Evolutionary conservation across 2,888 invertebrate species (phyloP).

Genomic region (Agapetus fuscipes): DNA sequence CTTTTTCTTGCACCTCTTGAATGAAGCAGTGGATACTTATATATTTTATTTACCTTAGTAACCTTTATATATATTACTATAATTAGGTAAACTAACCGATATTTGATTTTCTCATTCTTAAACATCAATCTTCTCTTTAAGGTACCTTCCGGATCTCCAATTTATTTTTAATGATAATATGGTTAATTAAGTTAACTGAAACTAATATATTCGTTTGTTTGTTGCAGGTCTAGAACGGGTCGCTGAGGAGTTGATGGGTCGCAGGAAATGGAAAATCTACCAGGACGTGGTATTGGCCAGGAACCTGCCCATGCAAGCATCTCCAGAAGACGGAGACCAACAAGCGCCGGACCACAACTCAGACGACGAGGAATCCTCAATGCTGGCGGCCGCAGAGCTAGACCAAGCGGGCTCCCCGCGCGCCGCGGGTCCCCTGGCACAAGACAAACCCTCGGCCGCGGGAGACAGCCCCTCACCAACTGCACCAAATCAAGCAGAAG

Average conservation of each 20-base stretch:
- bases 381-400: slow-evolving; percentile 26
- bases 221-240: slow-evolving; percentile 86
- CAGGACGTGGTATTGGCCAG: slow-evolving; percentile 58
- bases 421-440: slow-evolving; percentile 4
- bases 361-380: slow-evolving; percentile 21
- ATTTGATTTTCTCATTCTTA: too few relatives aligned
- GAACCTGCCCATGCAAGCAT: slow-evolving; percentile 27
- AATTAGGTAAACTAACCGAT: too few relatives aligned
- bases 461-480: too few relatives aligned
- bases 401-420: slow-evolving; percentile 26
- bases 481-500: not conserved
- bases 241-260: slow-evolving; percentile 95
- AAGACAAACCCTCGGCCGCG: slow-evolving; percentile 17
- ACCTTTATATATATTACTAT: too few relatives aligned
- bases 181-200: too few relatives aligned
- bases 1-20: too few relatives aligned
- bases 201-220: not conserved
- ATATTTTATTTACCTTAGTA: too few relatives aligned
- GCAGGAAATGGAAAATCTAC: slow-evolving; percentile 92
- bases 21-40: too few relatives aligned
- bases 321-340: slow-evolving; percentile 24
- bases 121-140: too few relatives aligned
- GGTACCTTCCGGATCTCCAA: too few relatives aligned
- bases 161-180: too few relatives aligned
- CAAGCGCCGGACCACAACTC: slow-evolving; percentile 30